Evolutionary conservation across 2,888 invertebrate species (phyloP).

Genomic region (Drosophila sordidapex): DNA sequence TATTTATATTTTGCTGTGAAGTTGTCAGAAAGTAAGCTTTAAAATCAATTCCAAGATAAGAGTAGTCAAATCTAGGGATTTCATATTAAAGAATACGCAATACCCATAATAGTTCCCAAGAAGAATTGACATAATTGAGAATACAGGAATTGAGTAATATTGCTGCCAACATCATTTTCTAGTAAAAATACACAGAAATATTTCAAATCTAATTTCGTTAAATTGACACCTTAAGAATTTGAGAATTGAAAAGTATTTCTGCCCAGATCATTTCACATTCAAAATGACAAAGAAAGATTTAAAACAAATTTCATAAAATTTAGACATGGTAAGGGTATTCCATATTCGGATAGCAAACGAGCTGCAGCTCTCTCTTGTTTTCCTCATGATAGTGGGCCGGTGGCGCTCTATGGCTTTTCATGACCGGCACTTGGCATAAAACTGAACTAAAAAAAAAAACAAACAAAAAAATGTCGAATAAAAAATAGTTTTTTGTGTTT

Average conservation of each 20-base stretch:
- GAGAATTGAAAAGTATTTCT: not conserved
- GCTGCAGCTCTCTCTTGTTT: slow-evolving; percentile 7
- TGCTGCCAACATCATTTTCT: too few species aligned
- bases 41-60: not conserved
- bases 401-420: slow-evolving; percentile 63
- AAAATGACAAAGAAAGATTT: not conserved
- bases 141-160: too few species aligned
- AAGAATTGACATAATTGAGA: not conserved
- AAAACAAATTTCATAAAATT: not conserved
- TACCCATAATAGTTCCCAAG: not conserved
- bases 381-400: slow-evolving; percentile 37
- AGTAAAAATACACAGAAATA: too few species aligned
- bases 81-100: not conserved
- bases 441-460: slow-evolving; percentile 16
- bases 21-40: not conserved
- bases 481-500: slow-evolving; percentile 40
- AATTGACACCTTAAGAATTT: not conserved
- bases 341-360: not conserved
- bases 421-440: slow-evolving; percentile 77
- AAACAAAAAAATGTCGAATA: slow-evolving; percentile 25
- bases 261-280: not conserved
- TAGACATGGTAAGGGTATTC: not conserved
- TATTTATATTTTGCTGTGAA: not conserved
- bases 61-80: not conserved
- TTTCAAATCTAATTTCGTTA: too few species aligned